phyloP scores from a whole-genome alignment of 2,888 invertebrate genomes.

The Tigriopus californicus region DNA sequence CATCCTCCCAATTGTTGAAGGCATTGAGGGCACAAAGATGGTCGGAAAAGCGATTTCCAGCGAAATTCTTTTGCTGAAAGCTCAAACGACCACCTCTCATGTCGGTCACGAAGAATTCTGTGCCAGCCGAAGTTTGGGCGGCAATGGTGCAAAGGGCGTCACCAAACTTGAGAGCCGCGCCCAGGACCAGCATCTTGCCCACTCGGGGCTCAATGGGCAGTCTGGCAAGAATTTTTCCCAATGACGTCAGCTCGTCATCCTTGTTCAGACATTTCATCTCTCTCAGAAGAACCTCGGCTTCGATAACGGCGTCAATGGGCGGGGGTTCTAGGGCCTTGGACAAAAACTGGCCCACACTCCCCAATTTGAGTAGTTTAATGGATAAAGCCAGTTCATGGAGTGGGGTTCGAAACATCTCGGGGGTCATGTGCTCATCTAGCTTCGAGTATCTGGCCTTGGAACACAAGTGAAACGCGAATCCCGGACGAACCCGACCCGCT shows the following conservation, averaged over 20 bases:
- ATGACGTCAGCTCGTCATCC: conserved; percentile 70
- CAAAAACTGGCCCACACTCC: conserved; percentile 80
- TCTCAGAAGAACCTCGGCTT: conserved; percentile 57
- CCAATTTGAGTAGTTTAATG: conserved; percentile 70
- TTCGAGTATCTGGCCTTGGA: conserved; percentile 42
- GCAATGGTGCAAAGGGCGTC: conserved; percentile 84
- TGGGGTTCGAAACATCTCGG: conserved; percentile 95
- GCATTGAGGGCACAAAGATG: conserved; percentile 88
- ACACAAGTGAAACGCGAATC: conserved; percentile 83
- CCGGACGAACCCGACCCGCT: conserved; percentile 83
- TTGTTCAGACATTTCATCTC: conserved; percentile 81
- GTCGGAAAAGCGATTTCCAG: conserved; percentile 73
- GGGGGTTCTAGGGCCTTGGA: conserved; percentile 49
- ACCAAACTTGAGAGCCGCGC: conserved; percentile 72
- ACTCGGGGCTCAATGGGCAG: conserved; percentile 87
- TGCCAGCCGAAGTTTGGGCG: conserved; percentile 83
- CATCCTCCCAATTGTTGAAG: conserved; percentile 47
- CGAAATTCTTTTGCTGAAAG: conserved; percentile 63
- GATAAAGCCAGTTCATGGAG: conserved; percentile 82
- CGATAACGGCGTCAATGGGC: conserved; percentile 80
- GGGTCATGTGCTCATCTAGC: conserved; percentile 73
- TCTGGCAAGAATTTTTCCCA: conserved; percentile 80
- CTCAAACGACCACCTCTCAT: conserved; percentile 42
- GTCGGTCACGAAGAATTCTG: conserved; percentile 74
- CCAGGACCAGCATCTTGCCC: conserved; percentile 90